phyloP scores from a whole-genome alignment of 2,888 invertebrate species.

The Theretra japonica region DNA sequence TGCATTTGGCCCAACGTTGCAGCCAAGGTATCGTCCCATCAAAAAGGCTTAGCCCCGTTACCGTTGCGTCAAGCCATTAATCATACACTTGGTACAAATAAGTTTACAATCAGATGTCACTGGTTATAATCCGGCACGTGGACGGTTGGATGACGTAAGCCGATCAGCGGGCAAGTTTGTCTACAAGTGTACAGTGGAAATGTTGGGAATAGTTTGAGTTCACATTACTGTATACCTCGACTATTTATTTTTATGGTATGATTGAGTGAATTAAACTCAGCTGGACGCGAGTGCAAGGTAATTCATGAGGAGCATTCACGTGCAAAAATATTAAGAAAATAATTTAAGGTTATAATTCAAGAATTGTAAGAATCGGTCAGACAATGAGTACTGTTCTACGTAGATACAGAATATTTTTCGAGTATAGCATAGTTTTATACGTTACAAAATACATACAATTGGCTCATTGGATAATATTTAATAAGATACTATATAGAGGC shows the following conservation, averaged over 20 bases:
- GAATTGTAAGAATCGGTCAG: too few relatives aligned
- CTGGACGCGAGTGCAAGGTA: too few relatives aligned
- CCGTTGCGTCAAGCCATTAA: constrained; percentile 60
- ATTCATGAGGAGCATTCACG: too few relatives aligned
- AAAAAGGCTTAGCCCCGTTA: constrained; percentile 44
- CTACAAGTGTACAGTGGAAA: constrained; percentile 49
- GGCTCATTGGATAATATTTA: too few relatives aligned
- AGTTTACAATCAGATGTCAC: constrained; percentile 66
- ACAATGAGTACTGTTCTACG: too few relatives aligned
- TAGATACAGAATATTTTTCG: too few relatives aligned
- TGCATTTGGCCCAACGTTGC: background rate
- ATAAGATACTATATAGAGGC: too few relatives aligned
- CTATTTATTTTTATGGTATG: background rate
- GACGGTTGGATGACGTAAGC: constrained; percentile 69
- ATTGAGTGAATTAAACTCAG: background rate
- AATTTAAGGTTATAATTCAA: too few relatives aligned
- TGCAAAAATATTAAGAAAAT: too few relatives aligned
- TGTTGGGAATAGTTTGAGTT: background rate
- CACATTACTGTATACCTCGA: background rate
- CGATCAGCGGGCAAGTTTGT: constrained; percentile 67
- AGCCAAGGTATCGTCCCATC: constrained; percentile 32
- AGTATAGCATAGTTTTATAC: too few relatives aligned
- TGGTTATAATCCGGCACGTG: constrained; percentile 72
- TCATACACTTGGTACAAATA: constrained; percentile 63
- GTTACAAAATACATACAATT: too few relatives aligned